These are phyloP conservation scores for Cacoxenus indagator DNA, from an alignment of 2,888 invertebrate species.

Conservation along the genomic window DNA sequence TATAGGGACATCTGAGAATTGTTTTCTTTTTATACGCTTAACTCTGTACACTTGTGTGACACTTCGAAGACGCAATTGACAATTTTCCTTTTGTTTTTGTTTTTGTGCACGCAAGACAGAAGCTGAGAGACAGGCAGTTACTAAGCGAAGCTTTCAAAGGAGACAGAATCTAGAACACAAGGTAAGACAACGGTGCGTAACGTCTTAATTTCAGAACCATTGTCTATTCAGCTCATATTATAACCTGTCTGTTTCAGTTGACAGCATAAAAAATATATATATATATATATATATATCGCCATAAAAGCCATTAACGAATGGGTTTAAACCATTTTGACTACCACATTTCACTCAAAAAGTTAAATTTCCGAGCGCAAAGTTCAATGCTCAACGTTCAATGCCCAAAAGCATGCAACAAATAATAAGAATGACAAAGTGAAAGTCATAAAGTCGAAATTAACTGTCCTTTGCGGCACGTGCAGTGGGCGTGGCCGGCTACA, in stretches of 20 bases:
- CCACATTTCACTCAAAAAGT: too few relatives aligned
- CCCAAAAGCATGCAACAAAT: neutral
- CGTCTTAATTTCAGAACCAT: conserved; percentile 11
- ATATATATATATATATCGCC: too few relatives aligned
- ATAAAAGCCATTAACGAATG: too few relatives aligned
- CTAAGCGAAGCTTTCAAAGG: too few relatives aligned
- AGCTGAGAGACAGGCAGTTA: too few relatives aligned
- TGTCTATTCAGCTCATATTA: neutral
- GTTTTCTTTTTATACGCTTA: conserved; percentile 5
- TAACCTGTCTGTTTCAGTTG: conserved; percentile 20
- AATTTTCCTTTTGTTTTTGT: too few relatives aligned
- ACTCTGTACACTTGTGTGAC: too few relatives aligned
- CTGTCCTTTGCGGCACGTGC: neutral
- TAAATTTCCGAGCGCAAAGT: too few relatives aligned
- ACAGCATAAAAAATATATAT: conserved; percentile 7
- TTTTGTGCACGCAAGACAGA: too few relatives aligned
- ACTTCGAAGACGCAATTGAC: too few relatives aligned
- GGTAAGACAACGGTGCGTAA: neutral
- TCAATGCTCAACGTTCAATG: neutral
- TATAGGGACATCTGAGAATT: conserved; percentile 3
- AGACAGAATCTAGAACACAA: too few relatives aligned
- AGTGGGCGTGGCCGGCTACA: neutral
- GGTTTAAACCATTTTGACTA: too few relatives aligned
- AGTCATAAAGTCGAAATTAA: conserved; percentile 24
- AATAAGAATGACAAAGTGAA: conserved; percentile 19